Base-by-base conservation (phyloP, 1,140 invertebrate species). In the Cydia strobilella region DNA sequence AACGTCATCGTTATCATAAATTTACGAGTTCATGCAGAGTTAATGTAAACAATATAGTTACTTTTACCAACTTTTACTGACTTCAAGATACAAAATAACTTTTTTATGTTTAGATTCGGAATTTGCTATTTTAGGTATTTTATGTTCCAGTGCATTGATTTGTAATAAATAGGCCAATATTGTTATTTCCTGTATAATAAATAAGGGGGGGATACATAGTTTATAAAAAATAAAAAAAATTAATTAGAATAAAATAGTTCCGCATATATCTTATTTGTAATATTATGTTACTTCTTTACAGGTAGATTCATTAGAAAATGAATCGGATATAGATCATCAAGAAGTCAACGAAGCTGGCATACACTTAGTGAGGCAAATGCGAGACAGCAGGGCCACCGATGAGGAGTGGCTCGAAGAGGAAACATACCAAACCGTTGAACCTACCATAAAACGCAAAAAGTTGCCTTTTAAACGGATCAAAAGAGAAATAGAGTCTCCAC, bases 381-480 rank as follows among this genome's bases (percentile, higher is more conserved):
- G 87, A 59, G 79, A 81, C 3, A 79, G 25, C n/a, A 45, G 77
- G 31, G 81, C 77, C 15, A 84, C 88, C 0, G 89, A 90, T 62
- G 90, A 92, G 51, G 90, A 92, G 71, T 92, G 90, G 90, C 73
- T 92, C 10, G 90, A 90, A 74, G 90, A 92, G 0, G 90, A 92
- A 15, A 75, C 86, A 5, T 88, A 87, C 73, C 80, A 85, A 66
- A 82, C 82, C 12, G 77, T 88, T 9, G 89, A 90, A 27, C 80
- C 83, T 3, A 88, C 83, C 62, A 82, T 85, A 9, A 86, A 85
- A 54, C 79, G 76, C 3, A 87, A 84, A 65, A 90, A 84, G 75
- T 73, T 83, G 72, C 84, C 83, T 72, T 89, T 86, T 48, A 87
- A 82, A 73, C 83, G 80, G 69, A 88, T 92, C 3, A 92, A 92